Evolutionary conservation across 2,888 invertebrate species (phyloP), one percentile per base, ranked within the genome.

Genomic region (Dyspetes luteomarginatus): DNA sequence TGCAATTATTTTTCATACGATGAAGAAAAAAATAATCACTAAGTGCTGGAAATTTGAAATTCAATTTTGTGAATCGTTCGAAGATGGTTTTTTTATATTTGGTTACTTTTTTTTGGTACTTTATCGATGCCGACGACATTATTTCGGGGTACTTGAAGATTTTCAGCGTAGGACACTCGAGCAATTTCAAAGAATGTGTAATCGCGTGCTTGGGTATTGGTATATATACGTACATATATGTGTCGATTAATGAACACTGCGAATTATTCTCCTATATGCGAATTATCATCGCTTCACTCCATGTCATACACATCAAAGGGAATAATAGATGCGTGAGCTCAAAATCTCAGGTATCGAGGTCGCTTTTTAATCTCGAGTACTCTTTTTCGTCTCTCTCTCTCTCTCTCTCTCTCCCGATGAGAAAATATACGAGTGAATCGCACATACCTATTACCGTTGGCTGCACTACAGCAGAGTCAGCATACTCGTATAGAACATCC

Each of bases 281-380:
- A 56, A 22, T 28, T 52, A 55, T 74, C 74, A 74, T 74, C 74
- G 74, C 52, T 65, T 58, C 50, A 26, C 65, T 28, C 76, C 60
- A 73, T 68, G 60, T 22, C 58, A 45, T 4, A 9, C 43, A 22
- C 58, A 24, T 62, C 26, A 24, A 19, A 55, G 15, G 36, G 56
- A 78, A 24, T n/a, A 45, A 68, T 28, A 24, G 26, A 43, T 15
- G 19, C 30, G 65, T 17, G 48, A 36, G 28, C 30, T 36, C 30
- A 30, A 52, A 48, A 73, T 52, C 48, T 65, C 52, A 15, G 52
- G 65, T 67, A 81, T 72, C 60, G 76, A 72, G 80, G 76, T 81
- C 80, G 68, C 62, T 55, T 72, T 81, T 76, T 81, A 76, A 81
- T 81, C 80, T 64, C 65, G 72, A 76, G 68, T 50, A 43, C 36